Evolutionary conservation across 2,797 vertebrate species (phyloP).

Genomic region (Paguma larvata): DNA sequence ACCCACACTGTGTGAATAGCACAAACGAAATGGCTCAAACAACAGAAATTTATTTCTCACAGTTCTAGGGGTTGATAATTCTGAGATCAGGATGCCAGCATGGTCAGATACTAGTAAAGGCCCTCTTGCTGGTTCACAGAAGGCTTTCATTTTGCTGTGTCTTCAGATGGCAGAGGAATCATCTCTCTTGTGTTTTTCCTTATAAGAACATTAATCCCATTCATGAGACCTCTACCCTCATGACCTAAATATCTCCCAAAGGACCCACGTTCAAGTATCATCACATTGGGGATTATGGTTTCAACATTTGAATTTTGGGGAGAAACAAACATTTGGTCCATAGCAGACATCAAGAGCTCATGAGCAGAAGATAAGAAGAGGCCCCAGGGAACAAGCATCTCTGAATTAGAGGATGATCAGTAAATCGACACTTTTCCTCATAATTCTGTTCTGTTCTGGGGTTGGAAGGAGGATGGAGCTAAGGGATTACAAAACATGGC

Average conservation of each 20-base stretch:
- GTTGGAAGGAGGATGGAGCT: neutral
- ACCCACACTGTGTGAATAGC: neutral
- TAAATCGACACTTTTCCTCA: neutral
- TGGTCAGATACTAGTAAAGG: neutral
- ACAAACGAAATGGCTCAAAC: neutral
- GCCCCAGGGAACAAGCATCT: neutral
- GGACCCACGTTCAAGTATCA: neutral
- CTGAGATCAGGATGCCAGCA: neutral
- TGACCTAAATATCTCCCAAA: neutral
- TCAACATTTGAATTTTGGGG: neutral
- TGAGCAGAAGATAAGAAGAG: neutral
- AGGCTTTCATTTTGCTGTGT: neutral
- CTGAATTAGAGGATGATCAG: neutral
- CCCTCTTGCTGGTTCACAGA: neutral
- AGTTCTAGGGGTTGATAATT: neutral
- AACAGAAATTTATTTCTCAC: neutral
- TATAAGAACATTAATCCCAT: neutral
- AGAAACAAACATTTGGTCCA: neutral
- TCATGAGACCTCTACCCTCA: neutral
- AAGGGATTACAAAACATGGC: neutral
- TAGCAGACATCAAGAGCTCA: neutral
- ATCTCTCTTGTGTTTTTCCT: neutral
- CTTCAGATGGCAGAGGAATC: neutral
- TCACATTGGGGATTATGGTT: neutral
- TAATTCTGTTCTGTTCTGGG: neutral